These are phyloP conservation scores for Cathartes aura DNA, from an alignment of 2,113 vertebrate genomes.

Conservation along the genomic window DNA sequence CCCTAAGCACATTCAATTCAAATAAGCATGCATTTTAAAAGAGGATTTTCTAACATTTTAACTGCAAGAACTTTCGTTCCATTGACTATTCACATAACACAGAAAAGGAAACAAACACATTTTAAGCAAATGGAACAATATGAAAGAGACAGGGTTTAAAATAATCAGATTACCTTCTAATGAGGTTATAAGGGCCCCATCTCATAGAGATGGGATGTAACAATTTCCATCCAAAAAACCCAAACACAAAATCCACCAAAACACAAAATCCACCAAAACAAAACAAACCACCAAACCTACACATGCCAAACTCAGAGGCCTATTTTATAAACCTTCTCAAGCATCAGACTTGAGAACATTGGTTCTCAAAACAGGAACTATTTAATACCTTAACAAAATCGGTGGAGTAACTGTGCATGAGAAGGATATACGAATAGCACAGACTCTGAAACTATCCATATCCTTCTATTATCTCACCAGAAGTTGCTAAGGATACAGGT, in stretches of 20 bases:
- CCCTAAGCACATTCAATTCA: neutral
- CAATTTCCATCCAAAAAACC: neutral
- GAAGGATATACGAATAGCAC: accelerated
- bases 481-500: neutral
- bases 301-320: neutral
- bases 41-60: neutral
- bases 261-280: neutral
- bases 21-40: neutral
- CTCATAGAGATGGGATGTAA: accelerated
- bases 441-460: neutral
- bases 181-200: neutral
- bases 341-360: neutral
- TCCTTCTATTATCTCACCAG: neutral
- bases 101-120: neutral
- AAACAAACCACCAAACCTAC: neutral
- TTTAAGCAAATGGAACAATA: neutral
- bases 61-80: neutral
- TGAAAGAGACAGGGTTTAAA: neutral
- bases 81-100: neutral
- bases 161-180: neutral
- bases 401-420: accelerated
- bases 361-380: neutral
- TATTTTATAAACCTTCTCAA: neutral
- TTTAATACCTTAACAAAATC: neutral
- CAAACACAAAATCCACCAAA: neutral